Evolutionary conservation across 2,888 invertebrate genomes (phyloP).

Genomic region (Mythimna vitellina): DNA sequence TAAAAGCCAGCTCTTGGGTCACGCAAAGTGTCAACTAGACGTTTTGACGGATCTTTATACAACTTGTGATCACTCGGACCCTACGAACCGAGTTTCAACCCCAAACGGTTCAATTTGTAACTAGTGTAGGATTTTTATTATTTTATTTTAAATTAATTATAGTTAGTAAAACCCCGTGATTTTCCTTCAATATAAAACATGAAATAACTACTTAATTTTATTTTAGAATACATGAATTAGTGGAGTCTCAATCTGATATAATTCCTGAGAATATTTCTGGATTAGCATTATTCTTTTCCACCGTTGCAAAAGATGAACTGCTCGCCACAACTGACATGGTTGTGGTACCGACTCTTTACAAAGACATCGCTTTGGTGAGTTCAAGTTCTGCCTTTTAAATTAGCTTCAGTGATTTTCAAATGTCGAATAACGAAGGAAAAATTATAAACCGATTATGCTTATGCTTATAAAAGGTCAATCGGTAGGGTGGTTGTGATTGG

Average conservation of each 20-base stretch:
- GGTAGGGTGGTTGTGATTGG: background rate
- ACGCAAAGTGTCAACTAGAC: too few relatives aligned
- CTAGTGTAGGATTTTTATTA: too few relatives aligned
- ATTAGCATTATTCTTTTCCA: slow-evolving; percentile 18
- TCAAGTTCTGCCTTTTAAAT: background rate
- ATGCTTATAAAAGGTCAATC: background rate
- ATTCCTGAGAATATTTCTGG: slow-evolving; percentile 23
- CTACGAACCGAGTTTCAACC: too few relatives aligned
- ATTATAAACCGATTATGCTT: background rate
- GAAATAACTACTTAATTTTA: too few relatives aligned
- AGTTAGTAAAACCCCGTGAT: too few relatives aligned
- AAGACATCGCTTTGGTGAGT: slow-evolving; percentile 28
- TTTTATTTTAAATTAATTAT: too few relatives aligned
- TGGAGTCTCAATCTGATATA: slow-evolving; percentile 13
- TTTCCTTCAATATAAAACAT: too few relatives aligned
- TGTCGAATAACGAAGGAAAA: too few relatives aligned
- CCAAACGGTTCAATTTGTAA: too few relatives aligned
- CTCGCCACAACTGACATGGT: slow-evolving; percentile 36
- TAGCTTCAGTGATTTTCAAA: background rate
- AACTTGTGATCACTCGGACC: too few relatives aligned
- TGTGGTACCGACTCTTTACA: slow-evolving; percentile 30
- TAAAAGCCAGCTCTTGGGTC: too few relatives aligned
- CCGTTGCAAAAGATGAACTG: slow-evolving; percentile 31
- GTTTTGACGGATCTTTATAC: too few relatives aligned
- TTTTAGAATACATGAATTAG: slow-evolving; percentile 9